Evolutionary conservation across 2,888 invertebrate genomes (phyloP).

Genomic region (Pandemis cinnamomeana): DNA sequence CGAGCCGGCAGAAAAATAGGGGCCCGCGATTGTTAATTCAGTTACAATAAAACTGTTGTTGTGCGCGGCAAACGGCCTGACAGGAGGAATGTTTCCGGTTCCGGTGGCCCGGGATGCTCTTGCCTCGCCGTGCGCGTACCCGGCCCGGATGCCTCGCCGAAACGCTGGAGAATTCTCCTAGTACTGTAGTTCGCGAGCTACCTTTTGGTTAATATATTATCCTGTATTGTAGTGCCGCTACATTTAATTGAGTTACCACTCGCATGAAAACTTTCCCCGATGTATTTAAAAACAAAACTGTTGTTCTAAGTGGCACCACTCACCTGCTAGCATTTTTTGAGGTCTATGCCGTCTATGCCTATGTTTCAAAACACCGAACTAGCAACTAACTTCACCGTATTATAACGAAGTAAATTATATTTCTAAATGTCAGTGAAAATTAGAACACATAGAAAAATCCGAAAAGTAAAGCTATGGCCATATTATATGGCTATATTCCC

Average conservation of each 20-base stretch:
- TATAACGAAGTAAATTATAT: background rate
- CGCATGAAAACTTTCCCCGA: background rate
- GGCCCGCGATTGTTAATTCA: conserved; percentile 47
- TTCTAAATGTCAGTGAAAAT: too few relatives aligned
- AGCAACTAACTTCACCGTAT: background rate
- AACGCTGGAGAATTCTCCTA: conserved; percentile 31
- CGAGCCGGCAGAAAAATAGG: conserved; percentile 34
- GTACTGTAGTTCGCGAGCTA: conserved; percentile 22
- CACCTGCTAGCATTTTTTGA: too few relatives aligned
- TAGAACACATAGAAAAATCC: too few relatives aligned
- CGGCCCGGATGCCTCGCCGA: conserved; percentile 19
- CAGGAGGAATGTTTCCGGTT: conserved; percentile 45
- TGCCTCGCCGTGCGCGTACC: background rate
- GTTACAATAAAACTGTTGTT: conserved; percentile 44
- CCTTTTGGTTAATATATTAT: conserved; percentile 33
- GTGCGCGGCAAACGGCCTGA: conserved; percentile 41
- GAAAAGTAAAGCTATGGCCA: too few relatives aligned
- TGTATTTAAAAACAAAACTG: background rate
- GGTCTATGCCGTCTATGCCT: too few relatives aligned
- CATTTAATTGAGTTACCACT: conserved; percentile 7
- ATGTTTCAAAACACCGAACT: background rate
- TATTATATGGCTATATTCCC: too few relatives aligned
- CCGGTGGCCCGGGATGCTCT: conserved; percentile 35
- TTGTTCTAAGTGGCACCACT: too few relatives aligned
- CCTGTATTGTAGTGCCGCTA: conserved; percentile 18